Evolutionary conservation across 2,113 vertebrate species (phyloP).

Genomic region (Rhipidura dahli): DNA sequence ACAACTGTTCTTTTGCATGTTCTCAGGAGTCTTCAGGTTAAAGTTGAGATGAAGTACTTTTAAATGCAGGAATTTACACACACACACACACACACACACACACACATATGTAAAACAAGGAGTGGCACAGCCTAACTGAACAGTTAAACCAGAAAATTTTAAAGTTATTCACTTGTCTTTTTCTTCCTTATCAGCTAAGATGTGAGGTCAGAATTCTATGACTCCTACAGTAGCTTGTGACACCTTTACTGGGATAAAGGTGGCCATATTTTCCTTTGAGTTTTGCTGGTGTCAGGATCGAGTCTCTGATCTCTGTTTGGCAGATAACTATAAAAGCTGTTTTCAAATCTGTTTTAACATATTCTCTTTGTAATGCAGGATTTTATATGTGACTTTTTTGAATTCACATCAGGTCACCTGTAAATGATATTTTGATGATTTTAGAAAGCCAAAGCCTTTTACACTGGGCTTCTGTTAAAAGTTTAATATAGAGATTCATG

Average conservation of each 20-base stretch:
- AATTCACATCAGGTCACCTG: not conserved
- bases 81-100: no score
- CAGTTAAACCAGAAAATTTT: not conserved
- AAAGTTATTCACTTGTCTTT: not conserved
- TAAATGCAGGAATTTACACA: not conserved
- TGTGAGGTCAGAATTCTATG: not conserved
- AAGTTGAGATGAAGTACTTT: not conserved
- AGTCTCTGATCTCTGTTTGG: constrained; percentile 9
- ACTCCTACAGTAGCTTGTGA: not conserved
- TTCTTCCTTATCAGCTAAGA: not conserved
- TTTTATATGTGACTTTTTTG: not conserved
- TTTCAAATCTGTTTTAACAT: not conserved
- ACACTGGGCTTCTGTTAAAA: not conserved
- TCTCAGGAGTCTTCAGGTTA: not conserved
- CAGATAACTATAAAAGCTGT: constrained; percentile 16
- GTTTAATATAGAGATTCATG: not conserved
- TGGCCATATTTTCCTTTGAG: not conserved
- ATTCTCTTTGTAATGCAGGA: not conserved
- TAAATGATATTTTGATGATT: not conserved
- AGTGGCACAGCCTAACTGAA: not conserved
- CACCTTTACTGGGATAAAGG: not conserved
- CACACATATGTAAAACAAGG: not conserved
- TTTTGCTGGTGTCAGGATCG: not conserved
- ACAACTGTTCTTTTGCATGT: not conserved
- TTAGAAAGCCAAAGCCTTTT: not conserved